phyloP scores from a whole-genome alignment of 2,797 vertebrate species.

The Ibycter americanus region DNA sequence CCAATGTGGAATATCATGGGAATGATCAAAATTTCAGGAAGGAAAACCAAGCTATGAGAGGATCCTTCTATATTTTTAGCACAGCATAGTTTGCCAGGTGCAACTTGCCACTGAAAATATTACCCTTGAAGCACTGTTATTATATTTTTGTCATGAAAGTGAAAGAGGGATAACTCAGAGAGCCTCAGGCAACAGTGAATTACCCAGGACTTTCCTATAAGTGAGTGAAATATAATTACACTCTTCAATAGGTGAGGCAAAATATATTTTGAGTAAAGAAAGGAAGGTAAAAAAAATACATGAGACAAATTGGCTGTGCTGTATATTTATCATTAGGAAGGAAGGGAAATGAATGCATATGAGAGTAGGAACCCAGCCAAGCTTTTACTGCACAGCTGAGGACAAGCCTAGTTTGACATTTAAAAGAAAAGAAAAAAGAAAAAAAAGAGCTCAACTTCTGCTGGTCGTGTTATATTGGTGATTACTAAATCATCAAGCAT shows the following conservation, averaged over 20 bases:
- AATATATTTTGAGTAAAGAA: slow-evolving; percentile 56
- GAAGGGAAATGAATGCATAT: not conserved
- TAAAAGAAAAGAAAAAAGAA: not conserved
- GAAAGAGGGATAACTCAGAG: slow-evolving; percentile 58
- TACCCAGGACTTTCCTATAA: slow-evolving; percentile 60
- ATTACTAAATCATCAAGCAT: not conserved
- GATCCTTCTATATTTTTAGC: not conserved
- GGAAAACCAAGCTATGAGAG: not conserved
- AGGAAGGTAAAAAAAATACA: not conserved
- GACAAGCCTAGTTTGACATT: not conserved
- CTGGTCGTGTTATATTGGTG: not conserved
- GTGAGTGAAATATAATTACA: slow-evolving; percentile 66
- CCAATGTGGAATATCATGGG: not conserved
- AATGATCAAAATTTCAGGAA: not conserved
- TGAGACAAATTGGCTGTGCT: slow-evolving; percentile 25
- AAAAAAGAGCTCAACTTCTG: not conserved
- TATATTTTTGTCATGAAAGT: slow-evolving; percentile 62
- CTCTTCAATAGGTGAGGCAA: slow-evolving; percentile 38
- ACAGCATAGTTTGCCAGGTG: not conserved
- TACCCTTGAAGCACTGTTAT: slow-evolving; percentile 25
- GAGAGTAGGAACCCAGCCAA: not conserved
- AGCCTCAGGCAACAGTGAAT: slow-evolving; percentile 54
- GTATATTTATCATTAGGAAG: not conserved
- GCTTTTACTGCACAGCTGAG: not conserved
- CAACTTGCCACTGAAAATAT: not conserved